Percentiles rank a stretch among this genome's conserved stretches.
Conservation (phyloP, 2,888 invertebrate species). For the Andrena fulva region DNA sequence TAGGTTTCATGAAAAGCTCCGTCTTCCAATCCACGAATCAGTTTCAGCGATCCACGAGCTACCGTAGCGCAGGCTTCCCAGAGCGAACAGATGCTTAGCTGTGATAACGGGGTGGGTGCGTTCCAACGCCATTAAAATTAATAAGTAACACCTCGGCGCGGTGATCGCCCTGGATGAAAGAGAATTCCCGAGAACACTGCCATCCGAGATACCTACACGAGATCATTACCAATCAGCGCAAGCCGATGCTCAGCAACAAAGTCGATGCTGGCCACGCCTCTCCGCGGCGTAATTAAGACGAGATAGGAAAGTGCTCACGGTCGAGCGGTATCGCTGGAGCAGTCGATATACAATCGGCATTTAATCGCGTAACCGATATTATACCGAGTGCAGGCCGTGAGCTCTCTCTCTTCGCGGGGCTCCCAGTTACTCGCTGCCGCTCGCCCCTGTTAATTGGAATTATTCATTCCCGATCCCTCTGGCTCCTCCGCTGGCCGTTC, state of each 20-base stretch:
- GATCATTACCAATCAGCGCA: not conserved
- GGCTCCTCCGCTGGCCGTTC: conserved; percentile 4
- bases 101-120: not conserved
- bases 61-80: too few species aligned
- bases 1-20: too few species aligned
- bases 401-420: not conserved
- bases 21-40: too few species aligned
- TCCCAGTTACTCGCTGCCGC: not conserved
- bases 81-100: too few species aligned
- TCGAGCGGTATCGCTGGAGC: conserved; percentile 25
- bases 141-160: conserved; percentile 25
- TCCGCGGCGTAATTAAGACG: conserved; percentile 44
- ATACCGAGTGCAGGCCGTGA: not conserved
- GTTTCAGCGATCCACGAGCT: too few species aligned
- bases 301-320: conserved; percentile 39
- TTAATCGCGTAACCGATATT: conserved; percentile 53
- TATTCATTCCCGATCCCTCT: conserved; percentile 20
- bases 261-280: conserved; percentile 27
- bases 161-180: not conserved
- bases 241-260: conserved; percentile 1
- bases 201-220: not conserved
- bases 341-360: conserved; percentile 37
- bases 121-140: conserved; percentile 5
- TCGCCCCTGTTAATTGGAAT: conserved; percentile 50
- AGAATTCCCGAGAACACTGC: not conserved